Conservation (phyloP, 2,888 invertebrate species). For the Coenonympha arcania region DNA sequence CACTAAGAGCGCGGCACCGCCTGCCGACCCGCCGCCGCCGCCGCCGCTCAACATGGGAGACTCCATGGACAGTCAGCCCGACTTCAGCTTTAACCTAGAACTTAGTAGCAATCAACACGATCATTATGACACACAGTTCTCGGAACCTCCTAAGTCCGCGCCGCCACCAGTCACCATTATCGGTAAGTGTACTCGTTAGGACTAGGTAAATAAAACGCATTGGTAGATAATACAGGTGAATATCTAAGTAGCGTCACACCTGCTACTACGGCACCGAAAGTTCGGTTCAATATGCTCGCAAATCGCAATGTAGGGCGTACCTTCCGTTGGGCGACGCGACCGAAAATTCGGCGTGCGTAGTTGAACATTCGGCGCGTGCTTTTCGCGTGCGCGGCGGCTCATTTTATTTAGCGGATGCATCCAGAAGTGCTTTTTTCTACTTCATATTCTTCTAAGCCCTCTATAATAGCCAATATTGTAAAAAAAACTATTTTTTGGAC, state of each 20-base stretch:
- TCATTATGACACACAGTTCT: slow-evolving; percentile 83
- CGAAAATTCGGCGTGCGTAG: no score
- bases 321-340: no score
- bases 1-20: slow-evolving; percentile 56
- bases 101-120: slow-evolving; percentile 80
- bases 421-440: no score
- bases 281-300: no score
- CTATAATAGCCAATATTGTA: no score
- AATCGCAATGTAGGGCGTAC: no score
- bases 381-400: no score
- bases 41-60: slow-evolving; percentile 56
- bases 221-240: not conserved
- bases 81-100: slow-evolving; percentile 79
- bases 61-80: slow-evolving; percentile 57
- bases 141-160: slow-evolving; percentile 29
- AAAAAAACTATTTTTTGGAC: no score
- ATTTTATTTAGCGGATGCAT: no score
- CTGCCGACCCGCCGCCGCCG: slow-evolving; percentile 71
- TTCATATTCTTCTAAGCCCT: no score
- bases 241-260: not conserved
- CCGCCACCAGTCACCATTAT: slow-evolving; percentile 60
- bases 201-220: not conserved
- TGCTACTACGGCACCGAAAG: not conserved
- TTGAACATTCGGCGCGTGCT: no score
- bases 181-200: no score